These are phyloP conservation scores for Bos javanicus DNA, from an alignment of 2,113 vertebrate species.

Conservation along the genomic window DNA sequence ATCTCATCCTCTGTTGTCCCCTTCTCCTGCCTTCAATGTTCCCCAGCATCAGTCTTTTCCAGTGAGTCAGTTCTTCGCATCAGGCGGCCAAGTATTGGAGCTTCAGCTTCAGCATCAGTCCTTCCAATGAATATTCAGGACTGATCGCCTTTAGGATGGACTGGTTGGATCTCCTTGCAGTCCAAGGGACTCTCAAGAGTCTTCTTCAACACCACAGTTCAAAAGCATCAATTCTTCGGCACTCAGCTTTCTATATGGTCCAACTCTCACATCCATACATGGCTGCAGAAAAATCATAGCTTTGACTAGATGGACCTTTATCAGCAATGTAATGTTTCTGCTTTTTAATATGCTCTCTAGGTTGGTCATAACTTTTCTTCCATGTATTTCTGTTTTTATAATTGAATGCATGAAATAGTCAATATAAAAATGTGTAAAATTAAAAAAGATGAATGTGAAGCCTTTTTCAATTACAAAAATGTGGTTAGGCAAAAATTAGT, in stretches of 20 bases:
- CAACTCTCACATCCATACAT: not conserved
- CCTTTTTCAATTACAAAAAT: not conserved
- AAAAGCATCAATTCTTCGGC: not conserved
- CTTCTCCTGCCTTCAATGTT: not conserved
- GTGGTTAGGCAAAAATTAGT: not conserved
- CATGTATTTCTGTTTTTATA: not conserved
- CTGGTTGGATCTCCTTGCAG: not conserved
- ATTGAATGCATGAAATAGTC: not conserved
- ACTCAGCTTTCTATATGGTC: not conserved
- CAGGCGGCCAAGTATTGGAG: not conserved
- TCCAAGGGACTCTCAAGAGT: not conserved
- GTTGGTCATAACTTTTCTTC: not conserved
- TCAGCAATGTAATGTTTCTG: not conserved
- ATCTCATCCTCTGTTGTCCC: not conserved
- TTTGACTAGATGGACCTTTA: not conserved
- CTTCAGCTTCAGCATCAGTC: not conserved
- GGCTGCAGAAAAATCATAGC: not conserved
- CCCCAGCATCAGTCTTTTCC: not conserved
- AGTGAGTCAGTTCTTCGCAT: not conserved
- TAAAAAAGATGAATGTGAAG: not conserved
- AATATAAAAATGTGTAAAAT: not conserved
- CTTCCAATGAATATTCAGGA: not conserved
- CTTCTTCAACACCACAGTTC: not conserved
- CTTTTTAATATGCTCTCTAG: not conserved
- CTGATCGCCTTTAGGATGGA: not conserved